Conservation (phyloP, 2,797 vertebrate genomes). For the Tokudaia tokunoshimensis region DNA sequence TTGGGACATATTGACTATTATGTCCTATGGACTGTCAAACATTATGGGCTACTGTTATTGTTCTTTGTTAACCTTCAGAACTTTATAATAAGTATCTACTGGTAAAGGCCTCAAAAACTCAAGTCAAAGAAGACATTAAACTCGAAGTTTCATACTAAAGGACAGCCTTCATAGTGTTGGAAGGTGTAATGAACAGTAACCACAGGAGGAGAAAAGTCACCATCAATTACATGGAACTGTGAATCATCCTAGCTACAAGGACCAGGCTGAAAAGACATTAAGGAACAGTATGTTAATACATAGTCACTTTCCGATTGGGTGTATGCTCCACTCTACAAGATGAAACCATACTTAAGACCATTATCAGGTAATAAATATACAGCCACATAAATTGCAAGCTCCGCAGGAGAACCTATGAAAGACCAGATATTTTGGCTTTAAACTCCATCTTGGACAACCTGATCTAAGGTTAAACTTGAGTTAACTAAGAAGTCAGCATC, state of each 20-base stretch:
- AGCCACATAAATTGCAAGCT: not conserved
- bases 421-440: no score
- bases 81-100: not conserved
- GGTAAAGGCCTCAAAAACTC: not conserved
- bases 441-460: no score
- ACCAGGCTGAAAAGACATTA: not conserved
- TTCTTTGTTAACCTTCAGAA: not conserved
- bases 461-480: not conserved
- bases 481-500: not conserved
- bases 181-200: not conserved
- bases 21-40: not conserved
- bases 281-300: not conserved
- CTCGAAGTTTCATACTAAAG: not conserved
- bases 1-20: not conserved
- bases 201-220: not conserved
- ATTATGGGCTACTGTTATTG: not conserved
- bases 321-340: no score
- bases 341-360: not conserved
- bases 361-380: not conserved
- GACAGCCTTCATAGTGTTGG: not conserved
- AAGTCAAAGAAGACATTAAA: not conserved
- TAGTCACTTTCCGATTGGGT: not conserved
- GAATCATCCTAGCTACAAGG: not conserved
- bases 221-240: not conserved
- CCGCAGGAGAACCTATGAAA: not conserved